phyloP scores from a whole-genome alignment of 1,140 invertebrate species.

The Drosophila nigromelanica region DNA sequence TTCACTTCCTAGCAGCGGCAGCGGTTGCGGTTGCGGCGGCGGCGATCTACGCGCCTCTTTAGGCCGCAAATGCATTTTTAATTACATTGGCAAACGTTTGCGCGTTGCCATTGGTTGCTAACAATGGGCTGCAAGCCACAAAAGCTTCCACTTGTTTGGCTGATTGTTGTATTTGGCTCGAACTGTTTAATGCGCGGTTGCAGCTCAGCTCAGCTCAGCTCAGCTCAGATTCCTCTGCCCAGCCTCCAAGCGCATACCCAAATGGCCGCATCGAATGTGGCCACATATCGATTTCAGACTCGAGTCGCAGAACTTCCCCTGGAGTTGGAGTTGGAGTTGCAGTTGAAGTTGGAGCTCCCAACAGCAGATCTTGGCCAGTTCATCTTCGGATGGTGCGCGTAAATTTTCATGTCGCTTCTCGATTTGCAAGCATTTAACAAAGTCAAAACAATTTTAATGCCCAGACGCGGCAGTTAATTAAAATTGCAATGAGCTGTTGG shows the following conservation, averaged over 20 bases:
- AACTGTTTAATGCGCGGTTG: constrained; percentile 41
- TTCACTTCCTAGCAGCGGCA: constrained; percentile 46
- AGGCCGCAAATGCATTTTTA: constrained; percentile 74
- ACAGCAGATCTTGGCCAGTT: constrained; percentile 28
- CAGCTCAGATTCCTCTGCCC: constrained; percentile 7
- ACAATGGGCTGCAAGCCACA: constrained; percentile 50
- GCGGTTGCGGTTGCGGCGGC: no score
- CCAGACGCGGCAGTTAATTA: constrained; percentile 79
- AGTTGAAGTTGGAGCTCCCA: no score
- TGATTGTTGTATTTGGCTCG: constrained; percentile 73
- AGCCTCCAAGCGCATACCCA: constrained; percentile 20
- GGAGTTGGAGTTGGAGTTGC: no score
- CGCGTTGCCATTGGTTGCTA: constrained; percentile 49
- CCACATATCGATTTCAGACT: constrained; percentile 74
- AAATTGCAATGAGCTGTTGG: constrained; percentile 76
- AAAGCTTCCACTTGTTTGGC: constrained; percentile 50
- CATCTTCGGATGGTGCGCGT: constrained; percentile 51
- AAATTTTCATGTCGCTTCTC: constrained; percentile 80
- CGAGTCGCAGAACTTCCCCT: constrained; percentile 4
- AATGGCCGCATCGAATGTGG: constrained; percentile 45
- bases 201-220: constrained; percentile 1
- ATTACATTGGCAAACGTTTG: constrained; percentile 76
- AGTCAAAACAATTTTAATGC: constrained; percentile 83
- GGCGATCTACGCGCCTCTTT: constrained; percentile 64
- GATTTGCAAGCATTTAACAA: constrained; percentile 82